Evolutionary conservation across 2,888 invertebrate genomes (phyloP).

Genomic region (Phengaris alcon): DNA sequence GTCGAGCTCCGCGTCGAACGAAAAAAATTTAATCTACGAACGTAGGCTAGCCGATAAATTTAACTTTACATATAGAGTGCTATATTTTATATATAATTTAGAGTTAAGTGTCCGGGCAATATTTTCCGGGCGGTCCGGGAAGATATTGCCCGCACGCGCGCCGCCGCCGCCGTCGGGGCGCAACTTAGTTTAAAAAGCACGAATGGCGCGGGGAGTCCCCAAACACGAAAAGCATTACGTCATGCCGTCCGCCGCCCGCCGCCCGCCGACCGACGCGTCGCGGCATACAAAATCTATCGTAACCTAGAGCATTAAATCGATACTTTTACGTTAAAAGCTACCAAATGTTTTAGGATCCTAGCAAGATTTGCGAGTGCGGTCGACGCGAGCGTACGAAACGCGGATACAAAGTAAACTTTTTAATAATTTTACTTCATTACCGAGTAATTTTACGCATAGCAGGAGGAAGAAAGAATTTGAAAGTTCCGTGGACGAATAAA

Average conservation of each 20-base stretch:
- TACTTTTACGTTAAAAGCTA: conserved; percentile 19
- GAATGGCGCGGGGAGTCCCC: conserved; percentile 58
- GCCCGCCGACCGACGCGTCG: neutral
- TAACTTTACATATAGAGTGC: conserved; percentile 50
- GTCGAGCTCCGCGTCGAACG: conserved; percentile 35
- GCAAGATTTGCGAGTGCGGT: conserved; percentile 15
- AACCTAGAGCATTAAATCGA: conserved; percentile 26
- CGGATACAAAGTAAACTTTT: conserved; percentile 38
- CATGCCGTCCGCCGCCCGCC: conserved; percentile 49
- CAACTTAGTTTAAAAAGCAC: conserved; percentile 62
- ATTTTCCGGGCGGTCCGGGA: neutral
- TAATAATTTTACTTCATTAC: neutral
- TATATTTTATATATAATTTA: conserved; percentile 47
- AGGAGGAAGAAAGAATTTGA: conserved; percentile 46
- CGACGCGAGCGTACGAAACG: conserved; percentile 39
- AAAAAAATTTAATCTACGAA: conserved; percentile 49
- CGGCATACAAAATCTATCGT: conserved; percentile 28
- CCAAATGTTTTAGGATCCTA: neutral
- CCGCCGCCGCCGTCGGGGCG: conserved; percentile 29
- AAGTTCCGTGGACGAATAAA: neutral
- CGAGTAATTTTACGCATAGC: conserved; percentile 48
- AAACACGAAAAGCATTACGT: conserved; percentile 60
- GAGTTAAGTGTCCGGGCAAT: neutral
- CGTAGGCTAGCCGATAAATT: conserved; percentile 52
- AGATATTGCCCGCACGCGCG: neutral